These are phyloP conservation scores for Chrysogorgia sp. DNA, from an alignment of 92 coral and sea anemone species.

Conservation along the genomic window DNA sequence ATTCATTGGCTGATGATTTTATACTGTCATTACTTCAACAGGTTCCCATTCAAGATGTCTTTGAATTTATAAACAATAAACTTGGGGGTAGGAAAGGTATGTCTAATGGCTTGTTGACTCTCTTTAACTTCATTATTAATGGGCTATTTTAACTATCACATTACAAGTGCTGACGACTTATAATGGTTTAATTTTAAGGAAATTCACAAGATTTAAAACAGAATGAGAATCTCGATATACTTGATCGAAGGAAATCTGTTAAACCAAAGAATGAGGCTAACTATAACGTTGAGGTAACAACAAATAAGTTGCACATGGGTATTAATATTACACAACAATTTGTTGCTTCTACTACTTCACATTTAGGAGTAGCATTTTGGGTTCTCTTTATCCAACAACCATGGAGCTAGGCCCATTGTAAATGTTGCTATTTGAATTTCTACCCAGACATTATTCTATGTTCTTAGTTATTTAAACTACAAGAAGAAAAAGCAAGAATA, in stretches of 20 bases:
- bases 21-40: constrained; percentile 25
- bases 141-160: background rate
- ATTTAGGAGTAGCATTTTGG: too few relatives aligned
- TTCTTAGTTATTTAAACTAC: constrained; percentile 77
- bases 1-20: background rate
- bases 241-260: constrained; percentile 55
- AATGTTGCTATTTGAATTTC: too few relatives aligned
- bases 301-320: background rate
- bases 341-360: too few relatives aligned
- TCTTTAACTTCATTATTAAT: background rate
- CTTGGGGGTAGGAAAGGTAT: constrained; percentile 87
- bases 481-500: constrained; percentile 76
- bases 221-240: constrained; percentile 47
- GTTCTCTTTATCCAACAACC: too few relatives aligned
- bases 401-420: too few relatives aligned
- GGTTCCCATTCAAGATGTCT: constrained; percentile 71
- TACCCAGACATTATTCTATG: background rate
- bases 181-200: constrained; percentile 50
- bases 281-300: constrained; percentile 85
- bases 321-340: background rate
- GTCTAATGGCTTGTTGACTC: background rate
- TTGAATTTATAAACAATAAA: constrained; percentile 80
- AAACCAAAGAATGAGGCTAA: constrained; percentile 62
- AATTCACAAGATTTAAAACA: constrained; percentile 68
- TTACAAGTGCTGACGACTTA: too few relatives aligned